phyloP scores from a whole-genome alignment of 2,113 vertebrate genomes.

The Austrofundulus limnaeus region DNA sequence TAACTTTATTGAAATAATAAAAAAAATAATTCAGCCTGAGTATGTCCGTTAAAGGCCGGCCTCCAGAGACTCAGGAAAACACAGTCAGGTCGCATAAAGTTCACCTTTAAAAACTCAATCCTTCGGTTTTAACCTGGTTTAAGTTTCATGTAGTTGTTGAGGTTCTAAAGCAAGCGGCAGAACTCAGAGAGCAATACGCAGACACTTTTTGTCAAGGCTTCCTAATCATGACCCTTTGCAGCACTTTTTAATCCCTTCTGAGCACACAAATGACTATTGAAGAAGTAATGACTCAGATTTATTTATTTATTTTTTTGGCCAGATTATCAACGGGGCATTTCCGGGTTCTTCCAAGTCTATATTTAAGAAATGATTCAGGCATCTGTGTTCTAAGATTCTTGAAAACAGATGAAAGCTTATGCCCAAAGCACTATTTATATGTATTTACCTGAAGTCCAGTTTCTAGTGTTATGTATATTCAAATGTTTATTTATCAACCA shows the following conservation, averaged over 20 bases:
- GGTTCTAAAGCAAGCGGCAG: neutral
- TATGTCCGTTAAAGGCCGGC: constrained; percentile 7
- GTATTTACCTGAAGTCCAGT: constrained; percentile 31
- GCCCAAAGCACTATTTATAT: constrained; percentile 58
- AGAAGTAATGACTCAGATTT: constrained; percentile 1
- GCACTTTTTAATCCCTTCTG: constrained; percentile 23
- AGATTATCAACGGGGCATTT: constrained; percentile 23
- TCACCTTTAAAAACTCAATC: constrained; percentile 2
- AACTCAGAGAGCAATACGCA: constrained; percentile 34
- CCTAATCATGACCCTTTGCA: constrained; percentile 21
- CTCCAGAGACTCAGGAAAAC: constrained; percentile 53
- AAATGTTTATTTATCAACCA: constrained; percentile 56
- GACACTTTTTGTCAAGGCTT: constrained; percentile 5
- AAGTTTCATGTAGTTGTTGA: neutral
- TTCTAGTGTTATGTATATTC: constrained; percentile 31
- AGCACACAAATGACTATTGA: constrained; percentile 9
- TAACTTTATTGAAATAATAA: too few species aligned
- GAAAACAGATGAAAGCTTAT: constrained; percentile 34
- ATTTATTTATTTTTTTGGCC: constrained; percentile 10
- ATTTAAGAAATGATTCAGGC: constrained; percentile 19
- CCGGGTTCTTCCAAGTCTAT: constrained; percentile 53
- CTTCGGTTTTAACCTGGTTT: neutral
- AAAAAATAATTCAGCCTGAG: constrained; percentile 10
- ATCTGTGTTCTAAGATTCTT: constrained; percentile 25
- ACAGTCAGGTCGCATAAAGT: constrained; percentile 21